A percentile compares a stretch with the other conserved stretches of the same genome.
These are phyloP conservation scores for Micropoecilia bifurca DNA, from an alignment of 2,797 vertebrate genomes.

Conservation along the genomic window DNA sequence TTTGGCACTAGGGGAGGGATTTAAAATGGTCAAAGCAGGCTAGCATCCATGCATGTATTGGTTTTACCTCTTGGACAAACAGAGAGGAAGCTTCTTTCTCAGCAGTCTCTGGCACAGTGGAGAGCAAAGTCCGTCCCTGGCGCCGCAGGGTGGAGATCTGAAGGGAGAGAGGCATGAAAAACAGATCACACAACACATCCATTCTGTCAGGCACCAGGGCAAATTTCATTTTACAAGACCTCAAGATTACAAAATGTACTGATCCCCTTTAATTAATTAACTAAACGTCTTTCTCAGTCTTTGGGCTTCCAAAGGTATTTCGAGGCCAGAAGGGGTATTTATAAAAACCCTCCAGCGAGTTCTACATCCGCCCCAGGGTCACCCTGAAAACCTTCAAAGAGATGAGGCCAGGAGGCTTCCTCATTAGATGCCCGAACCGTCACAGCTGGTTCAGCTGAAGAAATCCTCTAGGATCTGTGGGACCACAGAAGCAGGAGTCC, in stretches of 20 bases:
- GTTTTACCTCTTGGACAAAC: slow-evolving; percentile 94
- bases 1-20: neutral
- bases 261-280: slow-evolving; percentile 10
- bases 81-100: slow-evolving; percentile 92
- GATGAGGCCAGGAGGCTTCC: neutral
- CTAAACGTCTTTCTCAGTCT: neutral
- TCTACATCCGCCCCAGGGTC: neutral
- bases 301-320: neutral
- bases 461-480: neutral
- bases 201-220: slow-evolving; percentile 22
- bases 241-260: slow-evolving; percentile 18
- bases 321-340: neutral
- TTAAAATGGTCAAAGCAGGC: slow-evolving; percentile 37
- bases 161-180: slow-evolving; percentile 49
- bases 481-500: neutral
- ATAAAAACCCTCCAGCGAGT: neutral
- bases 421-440: neutral
- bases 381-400: neutral
- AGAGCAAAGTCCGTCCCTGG: slow-evolving; percentile 88
- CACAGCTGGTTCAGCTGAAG: neutral
- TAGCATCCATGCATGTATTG: slow-evolving; percentile 38
- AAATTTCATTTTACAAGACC: slow-evolving; percentile 16
- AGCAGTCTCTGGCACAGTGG: slow-evolving; percentile 91
- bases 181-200: slow-evolving; percentile 27
- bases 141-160: slow-evolving; percentile 90